Evolutionary conservation across 2,113 vertebrate species (phyloP), one percentile per base, ranked within the genome.

Genomic region (Forbesichthys papilliferus): DNA sequence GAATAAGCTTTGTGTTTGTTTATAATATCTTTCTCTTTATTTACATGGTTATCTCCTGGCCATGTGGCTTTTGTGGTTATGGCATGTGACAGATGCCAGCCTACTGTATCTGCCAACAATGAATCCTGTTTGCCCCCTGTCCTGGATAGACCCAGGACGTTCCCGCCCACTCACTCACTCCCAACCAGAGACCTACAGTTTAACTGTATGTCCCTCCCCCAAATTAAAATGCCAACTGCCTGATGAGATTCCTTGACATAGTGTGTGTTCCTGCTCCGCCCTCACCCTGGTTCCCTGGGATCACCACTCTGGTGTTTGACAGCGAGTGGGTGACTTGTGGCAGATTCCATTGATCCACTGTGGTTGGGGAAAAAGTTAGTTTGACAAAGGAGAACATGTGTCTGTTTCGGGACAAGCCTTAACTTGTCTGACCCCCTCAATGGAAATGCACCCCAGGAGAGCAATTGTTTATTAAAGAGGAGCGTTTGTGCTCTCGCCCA

Each of bases 351-450:
- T 90, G 89, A 91, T 85, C 85, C 85, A 82, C 68, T 78, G 53
- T 78, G 84, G 90, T 86, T 89, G 87, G 82, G 85, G 86, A 84
- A 89, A 82, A 84, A 86, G 85, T 80, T 52, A 11, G 80, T 75
- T 71, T 85, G 79, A 93, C 90, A 92, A 92, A 87, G 68, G 84
- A 83, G 84, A 91, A 91, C 92, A 88, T 87, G 84, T 91, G 88
- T 90, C 89, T 71, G 16, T 80, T 81, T 79, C 75, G 77, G 88
- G 87, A 84, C 92, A 92, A 85, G 92, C 80, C 86, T 77, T 73
- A 82, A 90, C 92, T 79, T 88, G 91, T 89, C 86, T 87, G 70
- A 82, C 68, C 82, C 63, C 81, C 71, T 80, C 75, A 77, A 83
- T 85, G 76, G 47, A 56, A 82, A 85, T 85, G 79, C 73, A 33